Evolutionary conservation across 1,140 invertebrate genomes (phyloP).

Genomic region (Anadara kagoshimensis): DNA sequence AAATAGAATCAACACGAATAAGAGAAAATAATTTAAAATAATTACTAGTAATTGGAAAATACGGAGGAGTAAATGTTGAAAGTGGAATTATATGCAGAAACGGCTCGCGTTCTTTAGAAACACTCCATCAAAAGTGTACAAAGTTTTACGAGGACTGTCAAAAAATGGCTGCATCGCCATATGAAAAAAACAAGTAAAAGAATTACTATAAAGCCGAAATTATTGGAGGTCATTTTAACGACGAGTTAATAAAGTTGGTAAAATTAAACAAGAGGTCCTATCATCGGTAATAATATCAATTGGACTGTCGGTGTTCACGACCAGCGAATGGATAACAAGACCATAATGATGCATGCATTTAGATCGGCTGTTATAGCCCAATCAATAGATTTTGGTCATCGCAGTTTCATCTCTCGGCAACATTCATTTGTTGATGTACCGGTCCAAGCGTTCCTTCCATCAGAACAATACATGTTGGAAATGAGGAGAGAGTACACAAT

Average conservation of each 20-base stretch:
- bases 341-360: conserved; percentile 35
- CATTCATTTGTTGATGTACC: background rate
- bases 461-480: background rate
- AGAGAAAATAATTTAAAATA: too few species aligned
- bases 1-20: too few species aligned
- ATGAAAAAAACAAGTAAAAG: too few species aligned
- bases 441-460: conserved; percentile 2
- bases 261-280: conserved; percentile 20
- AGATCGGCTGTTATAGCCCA: conserved; percentile 23
- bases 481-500: conserved; percentile 7
- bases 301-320: conserved; percentile 17
- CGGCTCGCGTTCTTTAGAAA: too few species aligned
- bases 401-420: background rate
- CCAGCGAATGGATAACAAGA: conserved; percentile 3
- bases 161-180: too few species aligned
- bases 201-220: too few species aligned
- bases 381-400: background rate
- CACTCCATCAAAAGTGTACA: too few species aligned
- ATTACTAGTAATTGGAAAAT: too few species aligned
- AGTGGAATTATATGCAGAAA: too few species aligned
- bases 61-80: too few species aligned
- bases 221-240: background rate
- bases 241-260: background rate
- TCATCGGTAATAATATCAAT: conserved; percentile 38
- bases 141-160: too few species aligned